Evolutionary conservation across 2,888 invertebrate genomes (phyloP).

Genomic region (Netelia fuscicornis): DNA sequence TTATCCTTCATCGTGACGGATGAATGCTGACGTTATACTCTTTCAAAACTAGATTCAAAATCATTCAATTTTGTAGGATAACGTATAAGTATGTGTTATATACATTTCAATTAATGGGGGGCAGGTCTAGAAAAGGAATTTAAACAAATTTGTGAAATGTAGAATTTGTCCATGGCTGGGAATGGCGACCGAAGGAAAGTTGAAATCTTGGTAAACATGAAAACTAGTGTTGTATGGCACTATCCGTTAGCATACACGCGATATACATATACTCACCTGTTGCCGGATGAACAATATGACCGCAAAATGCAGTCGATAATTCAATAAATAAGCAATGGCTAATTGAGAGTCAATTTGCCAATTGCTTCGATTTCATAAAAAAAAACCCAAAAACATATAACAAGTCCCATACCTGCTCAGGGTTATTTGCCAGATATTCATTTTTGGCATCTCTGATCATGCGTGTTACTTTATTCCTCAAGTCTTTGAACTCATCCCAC

Average conservation of each 20-base stretch:
- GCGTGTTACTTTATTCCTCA: constrained; percentile 83
- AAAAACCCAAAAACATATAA: neutral
- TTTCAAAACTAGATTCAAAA: too few species aligned
- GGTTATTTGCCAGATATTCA: constrained; percentile 82
- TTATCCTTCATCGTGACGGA: too few species aligned
- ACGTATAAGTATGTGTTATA: too few species aligned
- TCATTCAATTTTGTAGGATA: too few species aligned
- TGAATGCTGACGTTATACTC: too few species aligned
- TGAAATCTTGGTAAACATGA: neutral
- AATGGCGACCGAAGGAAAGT: constrained; percentile 13
- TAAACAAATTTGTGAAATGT: neutral
- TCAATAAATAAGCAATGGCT: neutral
- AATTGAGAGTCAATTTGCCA: constrained; percentile 5
- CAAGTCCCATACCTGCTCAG: constrained; percentile 80
- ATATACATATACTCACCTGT: constrained; percentile 36
- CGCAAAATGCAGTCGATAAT: neutral
- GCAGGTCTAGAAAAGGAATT: too few species aligned
- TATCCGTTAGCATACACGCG: neutral
- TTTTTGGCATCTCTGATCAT: constrained; percentile 84
- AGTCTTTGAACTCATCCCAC: constrained; percentile 83
- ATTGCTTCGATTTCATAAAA: neutral
- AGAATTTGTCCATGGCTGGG: neutral
- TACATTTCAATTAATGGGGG: too few species aligned
- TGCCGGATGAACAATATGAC: neutral
- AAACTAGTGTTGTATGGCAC: neutral